phyloP scores from a whole-genome alignment of 2,797 vertebrate genomes.

The Cirrhinus mrigala region DNA sequence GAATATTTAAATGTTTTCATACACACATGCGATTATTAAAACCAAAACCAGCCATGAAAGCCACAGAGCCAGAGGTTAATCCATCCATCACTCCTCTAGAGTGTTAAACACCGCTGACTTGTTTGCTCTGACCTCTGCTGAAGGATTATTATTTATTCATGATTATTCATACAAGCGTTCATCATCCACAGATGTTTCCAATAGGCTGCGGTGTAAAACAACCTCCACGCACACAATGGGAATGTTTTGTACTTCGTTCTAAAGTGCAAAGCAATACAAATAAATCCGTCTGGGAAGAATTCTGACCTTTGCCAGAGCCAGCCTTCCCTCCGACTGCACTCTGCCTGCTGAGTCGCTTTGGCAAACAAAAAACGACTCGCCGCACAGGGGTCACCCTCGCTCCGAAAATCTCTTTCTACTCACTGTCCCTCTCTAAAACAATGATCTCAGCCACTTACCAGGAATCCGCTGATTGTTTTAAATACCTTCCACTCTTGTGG shows the following conservation, averaged over 20 bases:
- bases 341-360: constrained; percentile 27
- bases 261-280: constrained; percentile 49
- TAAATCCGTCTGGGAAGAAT: constrained; percentile 53
- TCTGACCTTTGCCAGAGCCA: constrained; percentile 56
- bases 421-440: constrained; percentile 62
- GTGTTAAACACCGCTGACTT: constrained; percentile 34
- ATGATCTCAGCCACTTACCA: constrained; percentile 71
- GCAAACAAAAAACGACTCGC: constrained; percentile 49
- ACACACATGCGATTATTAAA: background rate
- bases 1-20: background rate
- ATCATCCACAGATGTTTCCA: constrained; percentile 50
- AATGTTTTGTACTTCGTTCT: constrained; percentile 47
- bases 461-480: constrained; percentile 75
- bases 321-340: constrained; percentile 53
- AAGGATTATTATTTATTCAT: constrained; percentile 41
- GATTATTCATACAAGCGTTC: constrained; percentile 49
- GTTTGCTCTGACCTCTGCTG: constrained; percentile 41
- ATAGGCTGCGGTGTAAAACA: constrained; percentile 32
- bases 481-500: constrained; percentile 72
- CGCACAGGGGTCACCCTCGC: constrained; percentile 57
- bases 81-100: constrained; percentile 10
- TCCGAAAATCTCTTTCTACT: constrained; percentile 23
- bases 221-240: constrained; percentile 32
- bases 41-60: background rate
- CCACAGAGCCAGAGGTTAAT: background rate